These are phyloP conservation scores for Eurosta solidaginis DNA, from an alignment of 1,140 invertebrate genomes.

Conservation along the genomic window DNA sequence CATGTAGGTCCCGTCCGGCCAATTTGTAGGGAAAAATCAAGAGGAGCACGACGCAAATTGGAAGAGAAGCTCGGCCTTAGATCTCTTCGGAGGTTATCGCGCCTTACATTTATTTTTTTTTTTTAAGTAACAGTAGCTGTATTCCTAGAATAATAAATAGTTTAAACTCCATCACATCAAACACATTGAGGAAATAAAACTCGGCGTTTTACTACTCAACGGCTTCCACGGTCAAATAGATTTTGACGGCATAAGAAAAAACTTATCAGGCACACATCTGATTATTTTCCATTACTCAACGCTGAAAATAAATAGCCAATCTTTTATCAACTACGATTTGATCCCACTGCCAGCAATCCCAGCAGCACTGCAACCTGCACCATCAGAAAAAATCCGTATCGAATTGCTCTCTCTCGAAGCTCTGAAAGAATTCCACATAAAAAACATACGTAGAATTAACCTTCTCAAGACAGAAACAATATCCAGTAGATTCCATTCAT, in stretches of 20 bases:
- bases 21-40: no score
- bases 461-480: background rate
- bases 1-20: no score
- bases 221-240: background rate
- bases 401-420: background rate
- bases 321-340: background rate
- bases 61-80: no score
- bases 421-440: background rate
- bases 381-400: background rate
- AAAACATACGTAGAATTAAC: background rate
- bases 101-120: no score
- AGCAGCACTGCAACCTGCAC: background rate
- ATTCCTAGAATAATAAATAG: background rate
- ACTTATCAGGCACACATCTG: background rate
- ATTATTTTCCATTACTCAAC: background rate
- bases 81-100: no score
- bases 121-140: background rate
- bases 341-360: background rate
- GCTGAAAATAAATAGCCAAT: background rate
- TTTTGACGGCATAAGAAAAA: background rate
- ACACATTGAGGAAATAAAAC: background rate
- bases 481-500: background rate
- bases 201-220: background rate
- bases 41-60: no score
- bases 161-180: background rate